phyloP scores from a whole-genome alignment of 2,113 vertebrate species.

The Aegithalos caudatus region DNA sequence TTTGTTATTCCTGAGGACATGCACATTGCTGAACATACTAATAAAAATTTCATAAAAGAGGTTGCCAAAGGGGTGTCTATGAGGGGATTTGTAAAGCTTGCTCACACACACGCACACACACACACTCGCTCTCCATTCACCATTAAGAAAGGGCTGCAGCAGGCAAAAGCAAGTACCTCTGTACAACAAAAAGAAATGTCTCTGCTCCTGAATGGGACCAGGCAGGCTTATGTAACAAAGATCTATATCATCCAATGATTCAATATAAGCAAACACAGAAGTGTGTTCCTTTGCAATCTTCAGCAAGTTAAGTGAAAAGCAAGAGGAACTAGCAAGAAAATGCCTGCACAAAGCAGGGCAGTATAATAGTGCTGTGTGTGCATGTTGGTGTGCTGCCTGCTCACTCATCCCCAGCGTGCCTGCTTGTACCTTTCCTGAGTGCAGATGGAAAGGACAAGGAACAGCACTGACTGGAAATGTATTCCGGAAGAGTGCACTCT shows the following conservation, averaged over 20 bases:
- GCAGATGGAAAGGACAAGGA: background rate
- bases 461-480: background rate
- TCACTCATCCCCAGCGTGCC: background rate
- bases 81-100: constrained; percentile 26
- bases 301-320: background rate
- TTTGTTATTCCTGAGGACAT: constrained; percentile 66
- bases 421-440: background rate
- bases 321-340: background rate
- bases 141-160: constrained; percentile 14
- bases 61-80: constrained; percentile 36
- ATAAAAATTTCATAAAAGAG: constrained; percentile 72
- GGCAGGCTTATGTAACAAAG: background rate
- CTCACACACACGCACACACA: background rate
- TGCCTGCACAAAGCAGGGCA: background rate
- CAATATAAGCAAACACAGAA: background rate
- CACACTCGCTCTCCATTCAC: background rate
- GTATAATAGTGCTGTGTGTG: background rate
- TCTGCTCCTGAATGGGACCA: background rate
- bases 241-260: background rate
- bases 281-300: background rate
- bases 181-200: background rate
- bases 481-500: background rate
- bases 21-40: constrained; percentile 65
- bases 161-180: background rate
- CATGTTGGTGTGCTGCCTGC: background rate